Evolutionary conservation across 2,797 vertebrate genomes (phyloP), one percentile per base, ranked within the genome.

Genomic region (Pseudochaenichthys georgianus): DNA sequence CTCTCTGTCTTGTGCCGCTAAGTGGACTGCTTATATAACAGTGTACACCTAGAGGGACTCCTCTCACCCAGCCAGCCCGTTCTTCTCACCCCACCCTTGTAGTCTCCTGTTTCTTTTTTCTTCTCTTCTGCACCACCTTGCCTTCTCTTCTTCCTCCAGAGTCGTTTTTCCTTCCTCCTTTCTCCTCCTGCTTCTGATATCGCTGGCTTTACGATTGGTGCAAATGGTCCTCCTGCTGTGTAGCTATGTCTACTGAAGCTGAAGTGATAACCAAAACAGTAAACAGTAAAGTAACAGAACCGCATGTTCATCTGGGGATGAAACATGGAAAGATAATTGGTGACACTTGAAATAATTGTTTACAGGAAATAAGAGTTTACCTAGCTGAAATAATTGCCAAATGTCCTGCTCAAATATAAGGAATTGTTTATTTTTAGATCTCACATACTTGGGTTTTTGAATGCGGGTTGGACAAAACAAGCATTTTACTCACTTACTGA

Each of bases 11-110:
- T 88, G 74, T 88, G 88, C 65, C 84, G 79, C 89, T 90, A 92
- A 93, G 89, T 90, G 89, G 89, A 83, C 80, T 78, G 83, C 90
- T 93, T 93, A 92, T 92, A 90, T 92, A 93, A 91, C 65, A 21
- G 65, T 16, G 17, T 57, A 65, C 83, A 89, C 88, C 89, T 88
- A 77, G 69, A 87, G 89, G 87, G 88, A 85, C 84, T 79, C 77
- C 75, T 84, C 75, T 84, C 70, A n/a, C 70, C 81, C 85, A 77
- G 68, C 65, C 75, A 71, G 48, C 66, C 73, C 23, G 5, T 58
- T 79, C 66, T 69, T 75, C 78, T 81, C 78, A 69, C 78, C 69
- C 70, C 60, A 57, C 77, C 77, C 71, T 77, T 81, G 78, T 55
- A 70, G 59, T 54, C 64, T 46, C 34, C 34, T 10, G 43, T 54